Evolutionary conservation across 2,888 invertebrate genomes (phyloP), one percentile per base, ranked within the genome.

Genomic region (Acrobasis suavella): DNA sequence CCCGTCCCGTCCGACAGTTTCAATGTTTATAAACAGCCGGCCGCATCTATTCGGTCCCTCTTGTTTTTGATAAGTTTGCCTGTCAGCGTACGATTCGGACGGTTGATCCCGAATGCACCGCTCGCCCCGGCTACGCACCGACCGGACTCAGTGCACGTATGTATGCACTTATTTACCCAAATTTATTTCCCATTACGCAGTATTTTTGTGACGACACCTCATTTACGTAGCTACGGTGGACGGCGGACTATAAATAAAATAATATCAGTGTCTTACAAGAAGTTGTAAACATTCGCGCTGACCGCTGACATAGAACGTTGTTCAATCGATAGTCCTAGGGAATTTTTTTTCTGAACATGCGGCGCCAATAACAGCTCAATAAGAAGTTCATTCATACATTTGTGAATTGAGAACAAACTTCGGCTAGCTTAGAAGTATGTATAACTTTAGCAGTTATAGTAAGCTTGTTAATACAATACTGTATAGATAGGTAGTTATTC

Each of bases 21-120:
- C 87, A 87, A 88, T 91, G 91, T 91, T 91, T 91, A 91, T 91
- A 91, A 91, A 91, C 91, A 90, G 86, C 86, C 86, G 90, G 87
- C 80, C 77, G 85, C 83, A 82, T 85, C 83, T 73, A 83, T 79
- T 82, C 77, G 78, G 68, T 77, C 79, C 81, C 80, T 83, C 83
- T 86, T 86, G 86, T 83, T 87, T 85, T 85, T 85, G 82, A 85
- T 80, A 82, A 81, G 76, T 77, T 77, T 73, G 75, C 70, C 75
- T 75, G 76, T 73, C 76, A 74, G 76, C 71, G 75, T 73, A 71
- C 77, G 73, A 78, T 73, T 71, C 70, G 78, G 77, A 75, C 77
- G 74, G 80, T 74, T 74, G 80, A 74, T 80, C 78, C 82, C 78
- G 83, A 76, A 81, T 83, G 80, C 77, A 77, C 76, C 76, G 73